phyloP scores from a whole-genome alignment of 2,113 vertebrate species.

The Arizona elegans region DNA sequence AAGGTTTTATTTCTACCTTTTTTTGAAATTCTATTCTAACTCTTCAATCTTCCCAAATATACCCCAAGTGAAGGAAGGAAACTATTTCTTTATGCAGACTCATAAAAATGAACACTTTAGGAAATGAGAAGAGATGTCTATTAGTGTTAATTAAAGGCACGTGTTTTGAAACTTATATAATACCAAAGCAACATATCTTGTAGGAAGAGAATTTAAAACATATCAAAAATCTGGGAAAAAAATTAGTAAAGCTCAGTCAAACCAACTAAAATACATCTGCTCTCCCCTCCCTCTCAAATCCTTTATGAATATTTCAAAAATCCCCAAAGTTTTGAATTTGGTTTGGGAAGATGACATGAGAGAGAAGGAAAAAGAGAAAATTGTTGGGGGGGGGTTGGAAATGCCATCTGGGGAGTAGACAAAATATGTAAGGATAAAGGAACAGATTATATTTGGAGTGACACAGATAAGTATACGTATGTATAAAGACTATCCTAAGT shows the following conservation, averaged over 20 bases:
- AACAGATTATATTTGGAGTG: neutral
- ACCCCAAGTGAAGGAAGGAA: neutral
- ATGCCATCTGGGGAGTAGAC: neutral
- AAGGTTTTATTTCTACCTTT: neutral
- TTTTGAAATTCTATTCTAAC: neutral
- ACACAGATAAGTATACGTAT: neutral
- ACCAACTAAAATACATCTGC: neutral
- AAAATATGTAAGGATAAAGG: neutral
- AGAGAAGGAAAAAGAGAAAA: neutral
- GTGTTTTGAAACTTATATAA: neutral
- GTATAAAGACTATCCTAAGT: neutral
- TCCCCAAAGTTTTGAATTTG: neutral
- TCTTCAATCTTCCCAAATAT: neutral
- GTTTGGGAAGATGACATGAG: neutral
- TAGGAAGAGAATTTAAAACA: neutral
- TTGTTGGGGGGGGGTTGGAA: neutral
- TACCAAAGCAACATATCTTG: neutral
- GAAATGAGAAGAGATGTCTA: neutral
- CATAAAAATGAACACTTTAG: neutral
- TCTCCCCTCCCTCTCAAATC: rapidly evolving
- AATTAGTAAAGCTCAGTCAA: neutral
- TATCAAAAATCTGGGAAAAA: neutral
- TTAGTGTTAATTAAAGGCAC: neutral
- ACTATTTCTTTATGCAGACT: neutral
- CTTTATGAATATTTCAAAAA: neutral